phyloP scores from a whole-genome alignment of 2,888 invertebrate species.

The Allophyes oxyacanthae region DNA sequence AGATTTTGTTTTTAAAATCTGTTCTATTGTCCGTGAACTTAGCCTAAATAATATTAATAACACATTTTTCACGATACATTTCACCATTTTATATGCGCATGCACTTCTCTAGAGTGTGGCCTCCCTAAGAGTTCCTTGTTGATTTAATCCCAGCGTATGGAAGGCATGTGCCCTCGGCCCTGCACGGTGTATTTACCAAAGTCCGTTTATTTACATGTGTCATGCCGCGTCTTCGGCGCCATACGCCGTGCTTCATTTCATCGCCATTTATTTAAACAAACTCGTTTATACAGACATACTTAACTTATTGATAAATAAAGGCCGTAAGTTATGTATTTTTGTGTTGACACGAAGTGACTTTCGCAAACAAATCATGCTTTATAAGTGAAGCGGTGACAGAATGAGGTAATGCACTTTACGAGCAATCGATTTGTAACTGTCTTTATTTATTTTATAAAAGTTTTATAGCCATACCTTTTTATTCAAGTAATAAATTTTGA shows the following conservation, averaged over 20 bases:
- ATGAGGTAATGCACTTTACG: constrained; percentile 25
- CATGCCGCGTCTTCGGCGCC: constrained; percentile 47
- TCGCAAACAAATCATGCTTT: constrained; percentile 28
- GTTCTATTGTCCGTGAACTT: too few relatives aligned
- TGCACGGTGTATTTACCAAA: constrained; percentile 46
- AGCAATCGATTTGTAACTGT: constrained; percentile 32
- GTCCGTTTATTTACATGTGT: constrained; percentile 72
- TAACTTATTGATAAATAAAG: constrained; percentile 44
- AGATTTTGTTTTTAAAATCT: too few relatives aligned
- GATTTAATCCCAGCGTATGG: constrained; percentile 24
- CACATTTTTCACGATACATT: too few relatives aligned
- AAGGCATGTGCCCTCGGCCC: constrained; percentile 21
- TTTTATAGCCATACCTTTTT: background rate
- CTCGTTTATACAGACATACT: constrained; percentile 20
- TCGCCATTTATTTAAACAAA: constrained; percentile 63
- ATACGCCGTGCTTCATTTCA: constrained; percentile 57
- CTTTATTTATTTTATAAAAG: constrained; percentile 1
- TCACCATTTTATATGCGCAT: background rate
- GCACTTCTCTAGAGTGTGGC: background rate
- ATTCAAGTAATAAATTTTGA: too few relatives aligned
- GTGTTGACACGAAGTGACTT: constrained; percentile 30
- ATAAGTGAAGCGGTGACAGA: constrained; percentile 25
- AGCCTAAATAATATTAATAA: too few relatives aligned
- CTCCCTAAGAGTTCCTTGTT: constrained; percentile 19
- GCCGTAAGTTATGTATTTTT: constrained; percentile 31